phyloP scores from a whole-genome alignment of 1,140 invertebrate species.

The Heliconius himera region DNA sequence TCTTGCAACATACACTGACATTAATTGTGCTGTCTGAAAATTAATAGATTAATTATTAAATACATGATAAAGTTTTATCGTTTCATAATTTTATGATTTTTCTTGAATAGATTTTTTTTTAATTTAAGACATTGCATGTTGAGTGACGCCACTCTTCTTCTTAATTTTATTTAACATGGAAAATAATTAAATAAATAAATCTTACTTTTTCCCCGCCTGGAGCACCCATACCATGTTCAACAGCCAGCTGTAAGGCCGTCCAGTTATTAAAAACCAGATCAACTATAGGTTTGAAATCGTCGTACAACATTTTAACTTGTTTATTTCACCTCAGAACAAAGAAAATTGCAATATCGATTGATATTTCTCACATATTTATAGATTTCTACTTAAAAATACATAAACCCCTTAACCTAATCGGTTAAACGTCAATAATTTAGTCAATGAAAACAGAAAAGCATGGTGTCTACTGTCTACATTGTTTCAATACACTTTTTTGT shows the following conservation, averaged over 20 bases:
- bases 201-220: constrained; percentile 83
- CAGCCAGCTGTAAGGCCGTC: constrained; percentile 84
- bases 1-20: constrained; percentile 83
- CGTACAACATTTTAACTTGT: constrained; percentile 62
- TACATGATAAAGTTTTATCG: neutral
- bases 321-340: constrained; percentile 23
- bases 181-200: neutral
- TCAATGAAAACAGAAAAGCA: constrained; percentile 3
- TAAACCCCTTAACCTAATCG: constrained; percentile 19
- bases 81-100: no score
- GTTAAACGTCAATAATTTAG: constrained; percentile 21
- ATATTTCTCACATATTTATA: constrained; percentile 33
- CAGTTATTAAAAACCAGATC: constrained; percentile 85
- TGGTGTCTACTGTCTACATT: neutral
- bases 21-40: constrained; percentile 82
- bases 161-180: no score
- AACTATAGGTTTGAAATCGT: constrained; percentile 82
- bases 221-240: constrained; percentile 86
- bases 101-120: no score
- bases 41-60: neutral
- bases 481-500: neutral
- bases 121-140: no score
- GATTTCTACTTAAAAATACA: constrained; percentile 24
- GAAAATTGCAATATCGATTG: constrained; percentile 15
- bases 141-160: no score